Evolutionary conservation across 1,140 invertebrate genomes (phyloP).

Genomic region (Aphaenogaster floridana): DNA sequence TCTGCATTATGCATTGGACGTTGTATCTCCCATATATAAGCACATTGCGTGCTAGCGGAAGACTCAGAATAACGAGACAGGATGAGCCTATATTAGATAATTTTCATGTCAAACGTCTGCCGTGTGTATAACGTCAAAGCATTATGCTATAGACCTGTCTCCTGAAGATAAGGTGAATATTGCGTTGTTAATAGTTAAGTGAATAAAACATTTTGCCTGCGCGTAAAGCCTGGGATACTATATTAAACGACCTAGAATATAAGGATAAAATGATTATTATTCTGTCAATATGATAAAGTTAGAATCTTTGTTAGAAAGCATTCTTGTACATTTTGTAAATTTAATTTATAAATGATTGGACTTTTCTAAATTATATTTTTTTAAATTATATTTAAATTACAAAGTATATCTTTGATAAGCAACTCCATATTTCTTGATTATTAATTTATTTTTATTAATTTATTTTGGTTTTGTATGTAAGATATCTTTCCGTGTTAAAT

Average conservation of each 20-base stretch:
- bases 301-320: background rate
- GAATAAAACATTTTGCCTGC: conserved; percentile 56
- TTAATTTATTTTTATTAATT: background rate
- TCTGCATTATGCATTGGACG: conserved; percentile 57
- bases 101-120: conserved; percentile 60
- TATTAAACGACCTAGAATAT: conserved; percentile 13
- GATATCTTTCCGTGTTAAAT: background rate
- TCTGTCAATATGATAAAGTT: background rate
- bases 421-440: background rate
- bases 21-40: conserved; percentile 20
- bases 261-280: background rate
- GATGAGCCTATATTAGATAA: conserved; percentile 62
- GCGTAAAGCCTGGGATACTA: background rate
- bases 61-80: conserved; percentile 54
- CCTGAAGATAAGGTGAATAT: conserved; percentile 56
- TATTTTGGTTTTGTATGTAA: too few species aligned
- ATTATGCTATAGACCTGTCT: conserved; percentile 24
- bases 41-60: conserved; percentile 36
- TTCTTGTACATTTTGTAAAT: background rate
- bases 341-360: background rate
- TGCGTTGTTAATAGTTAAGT: conserved; percentile 51
- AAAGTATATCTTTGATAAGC: background rate
- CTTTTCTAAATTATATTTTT: background rate
- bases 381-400: background rate
- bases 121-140: conserved; percentile 54